Evolutionary conservation across 2,888 invertebrate species (phyloP).

Genomic region (Amphipoea lucens): DNA sequence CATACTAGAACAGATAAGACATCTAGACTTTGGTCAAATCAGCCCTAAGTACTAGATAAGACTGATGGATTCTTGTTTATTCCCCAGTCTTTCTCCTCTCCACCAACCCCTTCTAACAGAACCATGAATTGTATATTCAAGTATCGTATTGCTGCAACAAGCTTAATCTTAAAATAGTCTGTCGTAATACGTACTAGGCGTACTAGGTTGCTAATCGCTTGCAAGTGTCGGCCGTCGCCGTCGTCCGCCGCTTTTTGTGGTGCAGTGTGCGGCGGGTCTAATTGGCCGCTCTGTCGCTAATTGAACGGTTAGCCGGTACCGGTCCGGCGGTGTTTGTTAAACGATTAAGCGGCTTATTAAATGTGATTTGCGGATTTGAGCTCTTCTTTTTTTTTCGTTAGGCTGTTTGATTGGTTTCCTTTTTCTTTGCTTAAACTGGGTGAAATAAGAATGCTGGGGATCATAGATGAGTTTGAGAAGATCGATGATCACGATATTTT

Average conservation of each 20-base stretch:
- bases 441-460: neutral
- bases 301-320: conserved; percentile 83
- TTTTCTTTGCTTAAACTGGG: conserved; percentile 23
- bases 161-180: conserved; percentile 39
- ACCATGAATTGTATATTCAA: conserved; percentile 13
- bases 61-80: neutral
- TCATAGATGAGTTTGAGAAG: neutral
- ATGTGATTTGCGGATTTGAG: conserved; percentile 70
- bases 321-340: conserved; percentile 80
- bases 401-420: conserved; percentile 36
- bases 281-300: conserved; percentile 83
- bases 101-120: neutral
- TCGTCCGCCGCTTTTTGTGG: conserved; percentile 74
- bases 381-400: conserved; percentile 44
- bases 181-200: conserved; percentile 40
- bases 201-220: conserved; percentile 58
- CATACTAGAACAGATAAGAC: neutral
- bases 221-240: conserved; percentile 51
- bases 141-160: conserved; percentile 18
- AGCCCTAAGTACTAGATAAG: neutral
- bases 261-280: conserved; percentile 79
- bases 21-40: neutral
- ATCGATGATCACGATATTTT: neutral
- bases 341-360: conserved; percentile 79
- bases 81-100: neutral